Evolutionary conservation across 2,888 invertebrate species (phyloP), one percentile per base, ranked within the genome.

Genomic region (Lacanobia oleracea): DNA sequence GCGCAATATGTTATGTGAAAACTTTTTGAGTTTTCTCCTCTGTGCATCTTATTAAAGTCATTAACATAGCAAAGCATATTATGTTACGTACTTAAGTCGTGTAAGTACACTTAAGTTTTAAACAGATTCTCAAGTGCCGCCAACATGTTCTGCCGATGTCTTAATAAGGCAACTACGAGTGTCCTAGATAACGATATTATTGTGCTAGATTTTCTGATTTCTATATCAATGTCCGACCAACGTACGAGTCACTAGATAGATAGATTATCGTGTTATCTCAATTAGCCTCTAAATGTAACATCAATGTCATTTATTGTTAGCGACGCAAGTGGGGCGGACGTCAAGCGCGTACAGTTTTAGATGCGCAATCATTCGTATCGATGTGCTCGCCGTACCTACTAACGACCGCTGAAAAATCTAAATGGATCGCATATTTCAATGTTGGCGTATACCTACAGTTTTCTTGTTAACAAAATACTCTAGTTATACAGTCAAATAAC

Each of bases 351-450:
- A 78, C 76, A 63, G 59, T 73, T 83, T 77, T 77, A 86, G 79
- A 81, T 65, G 63, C 70, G 57, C 71, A 75, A 82, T 82, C 71
- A 72, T 56, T 73, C 61, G 80, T 68, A 65, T 69, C 72, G 66
- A 79, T 73, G 81, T 77, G 27, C 68, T 71, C 67, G 62, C 67
- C 43, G 66, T 75, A 67, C 72, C 63, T 62, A 70, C 65, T 72
- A 85, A 78, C 72, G 77, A 82, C 77, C 81, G 75, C 79, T 82
- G 84, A 87, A 88, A 86, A 86, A 87, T 86, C 75, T 82, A 78
- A 86, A 86, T 81, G 71, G 78, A 82, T 83, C 81, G 81, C 79
- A 87, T 85, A 88, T 86, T 81, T 86, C 71, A 78, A 73, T 79
- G 82, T 79, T 85, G 83, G 77, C 80, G 69, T 76, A n/a, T n/a